phyloP scores from a whole-genome alignment of 2,113 vertebrate species.

The Hystrix brachyura region DNA sequence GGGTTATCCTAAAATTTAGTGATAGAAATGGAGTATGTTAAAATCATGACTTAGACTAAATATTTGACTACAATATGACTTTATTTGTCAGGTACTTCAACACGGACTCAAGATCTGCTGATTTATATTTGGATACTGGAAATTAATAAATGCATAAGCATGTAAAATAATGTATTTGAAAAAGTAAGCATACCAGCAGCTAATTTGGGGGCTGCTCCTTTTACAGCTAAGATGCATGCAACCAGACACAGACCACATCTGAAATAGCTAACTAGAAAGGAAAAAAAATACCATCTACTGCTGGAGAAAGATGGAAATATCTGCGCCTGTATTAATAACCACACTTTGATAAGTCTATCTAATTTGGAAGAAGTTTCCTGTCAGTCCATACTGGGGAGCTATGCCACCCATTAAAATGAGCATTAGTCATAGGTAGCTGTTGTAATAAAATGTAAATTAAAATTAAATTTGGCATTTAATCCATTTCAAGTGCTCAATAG shows the following conservation, averaged over 20 bases:
- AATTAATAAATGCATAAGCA: constrained; percentile 8
- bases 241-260: background rate
- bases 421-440: background rate
- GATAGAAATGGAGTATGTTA: constrained; percentile 63
- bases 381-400: background rate
- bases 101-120: background rate
- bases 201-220: background rate
- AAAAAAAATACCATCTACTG: background rate
- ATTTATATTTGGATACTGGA: background rate
- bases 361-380: background rate
- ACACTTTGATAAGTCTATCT: background rate
- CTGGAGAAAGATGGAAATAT: background rate
- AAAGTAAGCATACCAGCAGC: background rate
- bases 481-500: constrained; percentile 7
- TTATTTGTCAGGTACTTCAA: constrained; percentile 14
- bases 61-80: constrained; percentile 37
- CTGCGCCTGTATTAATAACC: constrained; percentile 3
- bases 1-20: constrained; percentile 16
- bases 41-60: constrained; percentile 60
- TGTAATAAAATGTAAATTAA: background rate
- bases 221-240: background rate
- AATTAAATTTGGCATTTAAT: constrained; percentile 33
- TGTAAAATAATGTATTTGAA: constrained; percentile 42
- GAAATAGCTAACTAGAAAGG: background rate
- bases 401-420: background rate